Percentiles rank a stretch among this genome's conserved stretches.
phyloP scores from a whole-genome alignment of 2,113 vertebrate species.

The Gorsachius goisagi region DNA sequence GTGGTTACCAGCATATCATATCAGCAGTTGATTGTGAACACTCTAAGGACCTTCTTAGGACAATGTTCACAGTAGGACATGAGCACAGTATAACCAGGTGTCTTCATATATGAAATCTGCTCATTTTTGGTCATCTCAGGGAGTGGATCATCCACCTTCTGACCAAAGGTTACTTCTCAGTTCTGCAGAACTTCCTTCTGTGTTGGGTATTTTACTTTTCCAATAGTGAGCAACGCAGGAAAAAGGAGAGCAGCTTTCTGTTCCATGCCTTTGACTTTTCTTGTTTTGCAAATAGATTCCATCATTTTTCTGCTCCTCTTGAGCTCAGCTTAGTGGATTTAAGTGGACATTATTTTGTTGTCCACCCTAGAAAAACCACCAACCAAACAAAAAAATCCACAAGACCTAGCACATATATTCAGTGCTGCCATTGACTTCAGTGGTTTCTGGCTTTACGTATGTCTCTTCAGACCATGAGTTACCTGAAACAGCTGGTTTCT shows the following conservation, averaged over 20 bases:
- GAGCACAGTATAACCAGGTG: neutral
- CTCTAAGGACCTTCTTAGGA: neutral
- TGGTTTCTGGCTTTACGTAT: neutral
- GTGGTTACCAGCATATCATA: neutral
- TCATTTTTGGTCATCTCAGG: neutral
- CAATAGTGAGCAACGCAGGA: neutral
- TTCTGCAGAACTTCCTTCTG: neutral
- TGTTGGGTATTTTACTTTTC: neutral
- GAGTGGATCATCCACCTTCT: neutral
- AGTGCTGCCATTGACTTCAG: neutral
- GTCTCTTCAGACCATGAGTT: neutral
- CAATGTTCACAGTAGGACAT: neutral
- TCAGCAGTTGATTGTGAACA: neutral
- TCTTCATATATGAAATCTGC: neutral
- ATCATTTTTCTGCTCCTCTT: neutral
- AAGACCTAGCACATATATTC: rapidly evolving
- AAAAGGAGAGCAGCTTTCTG: neutral
- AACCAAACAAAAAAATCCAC: neutral
- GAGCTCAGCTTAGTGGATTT: neutral
- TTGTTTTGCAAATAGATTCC: neutral
- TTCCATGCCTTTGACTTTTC: neutral
- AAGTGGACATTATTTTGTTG: neutral
- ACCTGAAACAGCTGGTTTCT: neutral
- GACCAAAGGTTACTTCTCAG: neutral
- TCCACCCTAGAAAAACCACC: neutral